These are phyloP conservation scores for Agelaius tricolor DNA, from an alignment of 2,113 vertebrate genomes.

Conservation along the genomic window DNA sequence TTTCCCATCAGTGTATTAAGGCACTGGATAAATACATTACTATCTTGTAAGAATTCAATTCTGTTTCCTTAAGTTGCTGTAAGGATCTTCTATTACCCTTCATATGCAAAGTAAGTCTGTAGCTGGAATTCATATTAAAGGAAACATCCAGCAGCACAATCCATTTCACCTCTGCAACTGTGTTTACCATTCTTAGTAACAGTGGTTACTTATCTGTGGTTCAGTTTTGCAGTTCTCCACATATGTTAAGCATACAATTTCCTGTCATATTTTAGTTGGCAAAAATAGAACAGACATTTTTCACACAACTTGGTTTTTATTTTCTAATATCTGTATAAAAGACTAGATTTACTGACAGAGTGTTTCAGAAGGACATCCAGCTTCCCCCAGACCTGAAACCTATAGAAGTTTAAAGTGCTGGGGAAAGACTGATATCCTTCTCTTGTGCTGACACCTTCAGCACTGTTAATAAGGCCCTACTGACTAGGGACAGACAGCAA, in stretches of 20 bases:
- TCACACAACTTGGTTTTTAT: constrained; percentile 26
- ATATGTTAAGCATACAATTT: constrained; percentile 50
- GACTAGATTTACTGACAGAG: background rate
- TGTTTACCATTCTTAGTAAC: constrained; percentile 10
- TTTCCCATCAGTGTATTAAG: background rate
- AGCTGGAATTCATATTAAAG: constrained; percentile 41
- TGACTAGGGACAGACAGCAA: background rate
- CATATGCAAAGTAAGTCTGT: background rate
- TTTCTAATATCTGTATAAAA: constrained; percentile 20
- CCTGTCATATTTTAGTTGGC: constrained; percentile 32
- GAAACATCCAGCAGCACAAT: background rate
- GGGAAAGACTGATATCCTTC: background rate
- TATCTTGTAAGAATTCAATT: background rate
- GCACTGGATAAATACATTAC: background rate
- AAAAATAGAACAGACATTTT: constrained; percentile 41
- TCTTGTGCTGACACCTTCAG: background rate
- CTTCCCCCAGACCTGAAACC: background rate
- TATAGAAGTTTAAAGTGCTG: background rate
- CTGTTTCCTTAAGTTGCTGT: background rate
- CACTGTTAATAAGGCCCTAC: background rate
- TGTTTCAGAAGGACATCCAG: background rate
- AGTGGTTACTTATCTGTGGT: background rate
- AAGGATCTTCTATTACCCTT: background rate
- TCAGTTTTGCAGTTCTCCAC: constrained; percentile 5
- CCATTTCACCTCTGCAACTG: background rate